These are phyloP conservation scores for Dendrolimus pini DNA, from an alignment of 2,888 invertebrate species.

Conservation along the genomic window DNA sequence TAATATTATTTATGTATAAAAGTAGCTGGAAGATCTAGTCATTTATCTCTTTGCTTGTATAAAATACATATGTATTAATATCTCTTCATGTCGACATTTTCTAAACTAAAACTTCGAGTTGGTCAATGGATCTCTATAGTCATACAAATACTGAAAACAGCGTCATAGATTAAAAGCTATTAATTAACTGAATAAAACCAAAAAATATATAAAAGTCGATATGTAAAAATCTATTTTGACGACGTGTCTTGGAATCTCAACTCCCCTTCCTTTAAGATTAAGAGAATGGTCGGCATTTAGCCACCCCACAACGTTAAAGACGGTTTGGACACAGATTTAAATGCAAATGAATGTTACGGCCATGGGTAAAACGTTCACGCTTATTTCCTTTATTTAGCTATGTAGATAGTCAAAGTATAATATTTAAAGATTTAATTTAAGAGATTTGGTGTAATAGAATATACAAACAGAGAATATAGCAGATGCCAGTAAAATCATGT, in stretches of 20 bases:
- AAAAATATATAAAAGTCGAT: background rate
- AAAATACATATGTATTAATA: no score
- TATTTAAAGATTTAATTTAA: background rate
- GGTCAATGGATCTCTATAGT: no score
- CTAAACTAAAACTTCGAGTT: no score
- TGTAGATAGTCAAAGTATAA: background rate
- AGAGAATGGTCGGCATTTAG: conserved; percentile 4
- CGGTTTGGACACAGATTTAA: conserved; percentile 27
- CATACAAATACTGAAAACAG: no score
- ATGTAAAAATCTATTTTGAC: background rate
- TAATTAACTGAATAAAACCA: no score
- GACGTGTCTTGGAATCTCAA: background rate
- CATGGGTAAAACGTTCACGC: background rate
- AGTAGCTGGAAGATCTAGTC: no score
- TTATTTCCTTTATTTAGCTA: background rate
- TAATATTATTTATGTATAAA: no score
- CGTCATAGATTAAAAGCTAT: no score
- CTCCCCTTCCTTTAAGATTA: conserved; percentile 11
- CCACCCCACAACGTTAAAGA: conserved; percentile 15
- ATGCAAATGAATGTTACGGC: conserved; percentile 18
- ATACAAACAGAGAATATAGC: no score
- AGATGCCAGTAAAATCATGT: no score
- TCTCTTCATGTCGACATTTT: no score
- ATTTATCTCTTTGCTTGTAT: no score
- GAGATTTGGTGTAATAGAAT: background rate